These are phyloP conservation scores for Artibeus lituratus DNA, from an alignment of 2,797 vertebrate genomes.

Conservation along the genomic window DNA sequence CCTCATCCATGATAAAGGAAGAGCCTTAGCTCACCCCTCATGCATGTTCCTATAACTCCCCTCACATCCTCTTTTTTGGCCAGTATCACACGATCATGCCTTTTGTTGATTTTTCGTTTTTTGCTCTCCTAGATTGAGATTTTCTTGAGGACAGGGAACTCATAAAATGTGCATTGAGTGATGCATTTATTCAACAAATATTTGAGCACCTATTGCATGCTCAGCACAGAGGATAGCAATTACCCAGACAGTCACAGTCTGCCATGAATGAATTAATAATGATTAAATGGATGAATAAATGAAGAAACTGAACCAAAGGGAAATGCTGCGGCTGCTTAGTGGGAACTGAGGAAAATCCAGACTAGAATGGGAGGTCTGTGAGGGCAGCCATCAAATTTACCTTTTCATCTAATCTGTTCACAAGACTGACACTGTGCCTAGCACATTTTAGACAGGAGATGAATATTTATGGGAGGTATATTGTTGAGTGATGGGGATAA, in stretches of 20 bases:
- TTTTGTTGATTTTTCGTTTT: neutral
- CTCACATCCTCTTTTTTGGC: neutral
- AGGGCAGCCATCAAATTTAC: neutral
- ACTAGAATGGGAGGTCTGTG: neutral
- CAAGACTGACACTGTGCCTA: neutral
- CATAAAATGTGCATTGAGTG: neutral
- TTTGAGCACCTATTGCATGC: neutral
- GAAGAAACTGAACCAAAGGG: neutral
- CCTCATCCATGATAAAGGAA: neutral
- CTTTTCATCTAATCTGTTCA: neutral
- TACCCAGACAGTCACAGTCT: neutral
- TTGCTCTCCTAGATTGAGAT: neutral
- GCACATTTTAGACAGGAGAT: neutral
- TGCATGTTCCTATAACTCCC: accelerated
- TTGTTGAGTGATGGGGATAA: neutral
- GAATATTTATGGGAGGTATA: neutral
- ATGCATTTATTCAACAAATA: neutral
- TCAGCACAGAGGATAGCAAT: neutral
- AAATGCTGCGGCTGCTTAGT: neutral
- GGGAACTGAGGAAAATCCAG: neutral
- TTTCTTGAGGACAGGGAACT: neutral
- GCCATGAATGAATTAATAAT: neutral
- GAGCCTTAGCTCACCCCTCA: neutral
- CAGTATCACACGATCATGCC: neutral
- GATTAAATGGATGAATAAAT: neutral